Conservation (phyloP, 2,797 vertebrate genomes). For the Parotocinclus haroldoi region DNA sequence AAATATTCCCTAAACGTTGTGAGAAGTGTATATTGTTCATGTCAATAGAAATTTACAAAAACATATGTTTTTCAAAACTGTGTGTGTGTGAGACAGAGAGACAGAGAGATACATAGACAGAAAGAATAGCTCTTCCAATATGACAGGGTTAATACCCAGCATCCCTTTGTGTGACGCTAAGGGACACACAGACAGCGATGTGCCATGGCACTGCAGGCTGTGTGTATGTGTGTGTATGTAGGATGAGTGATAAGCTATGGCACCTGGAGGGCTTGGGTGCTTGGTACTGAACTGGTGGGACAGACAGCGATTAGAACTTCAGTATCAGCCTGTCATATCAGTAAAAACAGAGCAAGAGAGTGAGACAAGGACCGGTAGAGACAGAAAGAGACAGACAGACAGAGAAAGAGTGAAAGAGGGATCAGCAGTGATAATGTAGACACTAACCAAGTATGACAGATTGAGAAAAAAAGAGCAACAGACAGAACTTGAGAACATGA, state of each 20-base stretch:
- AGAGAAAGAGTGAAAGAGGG: constrained; percentile 66
- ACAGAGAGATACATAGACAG: constrained; percentile 34
- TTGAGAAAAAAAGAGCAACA: constrained; percentile 20
- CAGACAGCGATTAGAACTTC: constrained; percentile 47
- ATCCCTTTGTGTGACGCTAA: constrained; percentile 41
- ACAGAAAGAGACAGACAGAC: constrained; percentile 23
- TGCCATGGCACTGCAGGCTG: constrained; percentile 31
- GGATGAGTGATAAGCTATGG: constrained; percentile 43
- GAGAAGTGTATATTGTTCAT: too few relatives aligned
- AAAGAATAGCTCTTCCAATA: constrained; percentile 31
- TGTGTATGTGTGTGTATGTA: constrained; percentile 22
- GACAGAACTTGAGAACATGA: background rate
- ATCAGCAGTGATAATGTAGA: constrained; percentile 6
- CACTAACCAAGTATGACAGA: constrained; percentile 1
- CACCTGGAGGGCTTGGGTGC: constrained; percentile 32
- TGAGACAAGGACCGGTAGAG: constrained; percentile 41
- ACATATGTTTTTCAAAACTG: too few relatives aligned
- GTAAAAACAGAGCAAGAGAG: constrained; percentile 11
- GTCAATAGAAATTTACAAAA: too few relatives aligned
- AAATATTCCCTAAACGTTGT: too few relatives aligned
- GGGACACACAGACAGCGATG: constrained; percentile 45
- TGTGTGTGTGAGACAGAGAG: constrained; percentile 7
- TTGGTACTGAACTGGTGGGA: constrained; percentile 49
- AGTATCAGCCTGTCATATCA: constrained; percentile 47
- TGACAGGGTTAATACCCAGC: constrained; percentile 31